Evolutionary conservation across 2,888 invertebrate species (phyloP).

Genomic region (Psylliodes chrysocephalus): DNA sequence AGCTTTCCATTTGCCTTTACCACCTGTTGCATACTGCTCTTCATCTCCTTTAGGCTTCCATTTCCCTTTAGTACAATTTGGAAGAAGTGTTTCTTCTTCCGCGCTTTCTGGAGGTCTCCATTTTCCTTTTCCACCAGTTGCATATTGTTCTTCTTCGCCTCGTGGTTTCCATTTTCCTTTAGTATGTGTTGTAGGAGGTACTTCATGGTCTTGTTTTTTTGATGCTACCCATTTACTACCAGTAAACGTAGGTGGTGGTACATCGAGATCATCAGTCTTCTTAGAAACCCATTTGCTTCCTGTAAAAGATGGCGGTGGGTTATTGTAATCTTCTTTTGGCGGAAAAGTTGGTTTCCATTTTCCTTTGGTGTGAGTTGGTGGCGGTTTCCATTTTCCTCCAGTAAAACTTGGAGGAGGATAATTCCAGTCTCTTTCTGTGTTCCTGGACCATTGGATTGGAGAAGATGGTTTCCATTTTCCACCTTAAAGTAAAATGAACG

Average conservation of each 20-base stretch:
- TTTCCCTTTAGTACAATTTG: constrained; percentile 58
- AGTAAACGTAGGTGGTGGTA: constrained; percentile 56
- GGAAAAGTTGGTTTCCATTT: constrained; percentile 69
- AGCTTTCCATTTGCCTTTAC: constrained; percentile 74
- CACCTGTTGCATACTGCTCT: constrained; percentile 18
- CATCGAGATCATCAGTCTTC: constrained; percentile 39
- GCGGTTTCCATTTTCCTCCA: constrained; percentile 73
- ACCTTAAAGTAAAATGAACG: constrained; percentile 48
- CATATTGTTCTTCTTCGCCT: constrained; percentile 30
- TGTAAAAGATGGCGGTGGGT: constrained; percentile 64
- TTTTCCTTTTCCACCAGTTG: constrained; percentile 65
- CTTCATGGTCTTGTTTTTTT: constrained; percentile 42
- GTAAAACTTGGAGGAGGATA: constrained; percentile 68
- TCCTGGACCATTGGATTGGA: constrained; percentile 58
- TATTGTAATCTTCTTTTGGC: constrained; percentile 34
- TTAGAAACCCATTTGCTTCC: constrained; percentile 69
- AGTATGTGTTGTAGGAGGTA: constrained; percentile 64
- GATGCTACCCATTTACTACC: constrained; percentile 71
- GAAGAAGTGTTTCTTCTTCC: constrained; percentile 41
- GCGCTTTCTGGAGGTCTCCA: constrained; percentile 67
- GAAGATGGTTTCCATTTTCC: constrained; percentile 81
- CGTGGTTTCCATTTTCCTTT: constrained; percentile 71
- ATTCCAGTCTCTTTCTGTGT: constrained; percentile 67
- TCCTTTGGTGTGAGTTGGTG: constrained; percentile 54
- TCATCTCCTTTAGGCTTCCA: constrained; percentile 63